Percentiles rank a stretch among this genome's conserved stretches.
Conservation (phyloP, 2,888 invertebrate species). For the Drosophila flavopinicola region DNA sequence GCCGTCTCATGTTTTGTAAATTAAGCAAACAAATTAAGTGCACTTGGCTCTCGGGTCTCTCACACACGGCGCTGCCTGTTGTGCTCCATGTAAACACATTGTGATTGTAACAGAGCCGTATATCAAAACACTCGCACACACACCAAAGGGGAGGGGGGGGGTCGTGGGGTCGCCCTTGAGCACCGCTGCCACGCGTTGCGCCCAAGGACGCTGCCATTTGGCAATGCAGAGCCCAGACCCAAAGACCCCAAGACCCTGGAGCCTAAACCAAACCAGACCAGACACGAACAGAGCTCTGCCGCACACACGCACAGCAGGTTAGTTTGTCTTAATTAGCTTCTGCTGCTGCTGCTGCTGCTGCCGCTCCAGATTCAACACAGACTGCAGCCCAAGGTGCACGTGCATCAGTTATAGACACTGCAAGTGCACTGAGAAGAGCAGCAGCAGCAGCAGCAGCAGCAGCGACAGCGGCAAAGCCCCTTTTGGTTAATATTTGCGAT, state of each 20-base stretch:
- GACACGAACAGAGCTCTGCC: slow-evolving; percentile 4
- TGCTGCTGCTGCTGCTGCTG: slow-evolving; percentile 26
- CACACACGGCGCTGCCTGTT: slow-evolving; percentile 43
- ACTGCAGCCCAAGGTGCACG: slow-evolving; percentile 34
- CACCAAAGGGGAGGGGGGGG: slow-evolving; percentile 16
- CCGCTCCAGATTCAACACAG: slow-evolving; percentile 22
- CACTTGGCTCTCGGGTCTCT: slow-evolving; percentile 69
- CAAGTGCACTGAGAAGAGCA: slow-evolving; percentile 31
- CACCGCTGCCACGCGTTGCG: slow-evolving; percentile 20
- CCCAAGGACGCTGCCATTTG: slow-evolving; percentile 59
- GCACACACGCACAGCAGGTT: slow-evolving; percentile 45
- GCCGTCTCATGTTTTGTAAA: slow-evolving; percentile 77
- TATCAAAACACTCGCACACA: slow-evolving; percentile 61
- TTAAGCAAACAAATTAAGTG: slow-evolving; percentile 82
- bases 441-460: not conserved
- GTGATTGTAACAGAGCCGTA: slow-evolving; percentile 76
- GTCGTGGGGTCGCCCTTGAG: slow-evolving; percentile 61
- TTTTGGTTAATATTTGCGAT: slow-evolving; percentile 68
- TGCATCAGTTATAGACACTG: slow-evolving; percentile 40
- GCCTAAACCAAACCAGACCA: slow-evolving; percentile 17
- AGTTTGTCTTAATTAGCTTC: slow-evolving; percentile 79
- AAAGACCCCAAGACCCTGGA: no score
- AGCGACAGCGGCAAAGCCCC: slow-evolving; percentile 21
- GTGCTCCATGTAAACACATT: slow-evolving; percentile 72
- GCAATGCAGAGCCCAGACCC: slow-evolving; percentile 24